These are phyloP conservation scores for Monarcha castaneiventris DNA, from an alignment of 2,113 vertebrate species.

Conservation along the genomic window DNA sequence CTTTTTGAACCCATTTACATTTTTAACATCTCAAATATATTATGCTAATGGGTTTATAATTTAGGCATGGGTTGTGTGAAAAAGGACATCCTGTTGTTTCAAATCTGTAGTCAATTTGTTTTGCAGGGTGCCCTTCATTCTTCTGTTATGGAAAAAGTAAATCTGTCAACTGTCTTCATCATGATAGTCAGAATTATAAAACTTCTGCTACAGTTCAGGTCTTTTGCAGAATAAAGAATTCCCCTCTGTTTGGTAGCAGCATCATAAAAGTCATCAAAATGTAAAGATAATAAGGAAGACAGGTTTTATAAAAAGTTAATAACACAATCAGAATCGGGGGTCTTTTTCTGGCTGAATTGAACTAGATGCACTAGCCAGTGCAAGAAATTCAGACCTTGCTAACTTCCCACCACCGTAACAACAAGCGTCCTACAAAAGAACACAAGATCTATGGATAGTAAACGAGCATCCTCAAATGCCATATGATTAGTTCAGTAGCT, in stretches of 20 bases:
- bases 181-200: background rate
- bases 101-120: conserved; percentile 27
- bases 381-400: background rate
- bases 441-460: fast-evolving
- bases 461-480: background rate
- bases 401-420: background rate
- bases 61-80: background rate
- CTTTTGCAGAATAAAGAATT: background rate
- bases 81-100: conserved; percentile 53
- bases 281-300: background rate
- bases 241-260: background rate
- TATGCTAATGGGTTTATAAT: conserved; percentile 36
- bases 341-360: background rate
- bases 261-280: background rate
- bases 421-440: background rate
- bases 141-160: background rate
- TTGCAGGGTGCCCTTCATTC: background rate
- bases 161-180: background rate
- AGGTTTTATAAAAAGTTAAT: background rate
- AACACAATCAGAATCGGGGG: background rate
- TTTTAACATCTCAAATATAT: conserved; percentile 50
- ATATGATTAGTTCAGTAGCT: background rate
- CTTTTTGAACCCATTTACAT: conserved; percentile 62
- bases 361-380: background rate
- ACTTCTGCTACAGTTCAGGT: background rate